Conservation (phyloP, 2,797 vertebrate species). For the Poeciliopsis infans region DNA sequence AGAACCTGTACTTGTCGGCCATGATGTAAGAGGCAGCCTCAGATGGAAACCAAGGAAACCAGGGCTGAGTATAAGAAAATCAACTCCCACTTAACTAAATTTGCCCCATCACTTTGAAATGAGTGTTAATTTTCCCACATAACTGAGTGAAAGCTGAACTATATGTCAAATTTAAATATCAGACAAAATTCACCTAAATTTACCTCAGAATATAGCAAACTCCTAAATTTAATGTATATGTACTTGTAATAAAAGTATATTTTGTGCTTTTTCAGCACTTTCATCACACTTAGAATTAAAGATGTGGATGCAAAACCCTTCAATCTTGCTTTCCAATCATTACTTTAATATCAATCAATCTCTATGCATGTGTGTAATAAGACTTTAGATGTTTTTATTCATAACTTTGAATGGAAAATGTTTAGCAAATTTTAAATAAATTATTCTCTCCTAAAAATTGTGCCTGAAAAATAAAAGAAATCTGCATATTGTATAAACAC, state of each 20-base stretch:
- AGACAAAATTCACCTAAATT: background rate
- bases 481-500: constrained; percentile 25
- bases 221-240: background rate
- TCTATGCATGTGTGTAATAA: background rate
- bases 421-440: background rate
- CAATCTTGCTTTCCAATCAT: background rate
- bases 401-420: background rate
- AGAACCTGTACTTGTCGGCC: background rate
- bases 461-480: background rate
- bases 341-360: background rate
- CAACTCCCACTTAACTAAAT: background rate
- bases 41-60: background rate
- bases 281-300: background rate
- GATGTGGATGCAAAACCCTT: background rate
- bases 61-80: background rate
- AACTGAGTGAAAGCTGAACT: background rate
- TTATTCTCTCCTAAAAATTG: background rate
- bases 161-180: background rate
- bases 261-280: background rate
- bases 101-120: background rate
- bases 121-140: background rate
- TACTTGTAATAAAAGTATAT: background rate
- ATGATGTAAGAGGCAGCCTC: background rate
- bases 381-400: background rate
- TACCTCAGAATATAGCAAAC: background rate